Conservation (phyloP, 2,888 invertebrate genomes). For the Petrolisthes cinctipes region DNA sequence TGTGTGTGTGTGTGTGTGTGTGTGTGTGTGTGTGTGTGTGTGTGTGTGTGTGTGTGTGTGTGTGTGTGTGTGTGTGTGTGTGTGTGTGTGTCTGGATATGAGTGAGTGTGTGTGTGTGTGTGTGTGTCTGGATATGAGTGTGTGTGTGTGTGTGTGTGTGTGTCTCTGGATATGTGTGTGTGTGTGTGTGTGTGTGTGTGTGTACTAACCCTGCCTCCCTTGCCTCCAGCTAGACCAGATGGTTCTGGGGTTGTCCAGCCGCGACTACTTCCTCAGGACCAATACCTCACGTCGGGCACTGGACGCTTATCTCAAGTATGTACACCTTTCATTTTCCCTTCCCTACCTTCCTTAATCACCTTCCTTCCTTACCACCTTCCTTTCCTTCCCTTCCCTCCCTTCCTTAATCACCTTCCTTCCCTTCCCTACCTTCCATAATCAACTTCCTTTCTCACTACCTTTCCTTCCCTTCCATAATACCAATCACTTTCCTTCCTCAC, state of each 20-base stretch:
- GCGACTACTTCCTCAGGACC: conserved; percentile 72
- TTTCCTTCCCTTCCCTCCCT: not conserved
- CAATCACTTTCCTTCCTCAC: not conserved
- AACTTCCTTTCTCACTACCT: not conserved
- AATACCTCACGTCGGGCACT: conserved; percentile 57
- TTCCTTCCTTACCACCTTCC: not conserved
- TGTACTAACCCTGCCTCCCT: conserved; percentile 14
- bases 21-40: conserved; percentile 26
- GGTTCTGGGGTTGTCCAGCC: conserved; percentile 81
- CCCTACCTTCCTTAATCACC: not conserved
- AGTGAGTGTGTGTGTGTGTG: conserved; percentile 5
- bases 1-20: not conserved
- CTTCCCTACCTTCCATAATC: not conserved
- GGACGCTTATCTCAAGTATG: conserved; percentile 64
- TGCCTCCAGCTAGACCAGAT: conserved; percentile 79
- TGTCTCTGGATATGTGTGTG: too few species aligned
- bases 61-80: not conserved
- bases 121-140: conserved; percentile 16
- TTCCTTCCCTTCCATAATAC: not conserved
- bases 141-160: conserved; percentile 41
- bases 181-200: conserved; percentile 37
- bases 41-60: not conserved
- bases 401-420: not conserved
- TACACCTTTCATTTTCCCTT: not conserved
- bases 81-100: conserved; percentile 20